phyloP scores from a whole-genome alignment of 1,140 invertebrate species.

The Latrodectus geometricus region DNA sequence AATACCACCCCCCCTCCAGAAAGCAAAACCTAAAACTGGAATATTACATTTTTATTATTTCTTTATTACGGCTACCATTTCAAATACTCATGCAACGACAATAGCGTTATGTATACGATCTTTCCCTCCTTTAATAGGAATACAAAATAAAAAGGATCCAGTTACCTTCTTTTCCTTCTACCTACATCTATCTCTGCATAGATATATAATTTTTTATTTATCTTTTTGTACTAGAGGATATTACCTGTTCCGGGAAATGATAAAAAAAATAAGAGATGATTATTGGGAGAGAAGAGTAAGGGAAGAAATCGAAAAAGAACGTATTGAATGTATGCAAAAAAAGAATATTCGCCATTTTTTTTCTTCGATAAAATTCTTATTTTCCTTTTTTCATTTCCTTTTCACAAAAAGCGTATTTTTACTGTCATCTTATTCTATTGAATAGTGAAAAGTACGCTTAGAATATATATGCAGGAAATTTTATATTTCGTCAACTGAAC shows the following conservation, averaged over 20 bases:
- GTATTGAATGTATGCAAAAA: background rate
- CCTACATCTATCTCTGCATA: background rate
- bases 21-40: background rate
- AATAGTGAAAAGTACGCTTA: background rate
- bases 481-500: background rate
- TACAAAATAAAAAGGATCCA: background rate
- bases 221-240: background rate
- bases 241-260: background rate
- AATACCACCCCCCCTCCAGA: background rate
- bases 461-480: background rate
- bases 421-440: background rate
- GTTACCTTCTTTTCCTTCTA: background rate
- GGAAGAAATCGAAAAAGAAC: background rate
- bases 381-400: background rate
- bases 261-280: background rate
- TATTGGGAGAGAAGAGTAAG: background rate
- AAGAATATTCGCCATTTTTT: background rate
- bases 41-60: background rate
- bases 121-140: background rate
- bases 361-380: background rate
- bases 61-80: background rate
- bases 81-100: background rate
- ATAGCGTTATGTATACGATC: background rate
- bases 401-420: background rate
- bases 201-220: slow-evolving; percentile 4